Conservation (phyloP, 2,113 vertebrate genomes). For the Tichodroma muraria region DNA sequence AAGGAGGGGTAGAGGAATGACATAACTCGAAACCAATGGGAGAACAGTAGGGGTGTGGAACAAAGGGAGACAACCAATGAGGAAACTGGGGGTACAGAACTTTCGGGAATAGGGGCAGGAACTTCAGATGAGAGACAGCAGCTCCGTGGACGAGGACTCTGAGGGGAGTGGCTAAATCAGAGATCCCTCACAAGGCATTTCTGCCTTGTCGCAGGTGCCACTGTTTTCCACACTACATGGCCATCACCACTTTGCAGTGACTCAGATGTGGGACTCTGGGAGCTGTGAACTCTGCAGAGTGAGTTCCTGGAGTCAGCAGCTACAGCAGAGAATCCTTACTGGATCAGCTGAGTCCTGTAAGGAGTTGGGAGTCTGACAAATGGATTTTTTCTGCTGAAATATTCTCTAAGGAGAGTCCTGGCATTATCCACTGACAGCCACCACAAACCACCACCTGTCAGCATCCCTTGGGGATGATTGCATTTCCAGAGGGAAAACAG, state of each 20-base stretch:
- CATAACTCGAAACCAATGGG: no score
- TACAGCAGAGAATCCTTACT: not conserved
- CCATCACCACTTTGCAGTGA: not conserved
- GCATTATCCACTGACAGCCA: not conserved
- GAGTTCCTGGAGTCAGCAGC: not conserved
- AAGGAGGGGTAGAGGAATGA: no score
- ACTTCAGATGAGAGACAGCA: no score
- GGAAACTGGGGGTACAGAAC: no score
- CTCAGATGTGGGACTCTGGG: not conserved
- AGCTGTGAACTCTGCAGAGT: not conserved
- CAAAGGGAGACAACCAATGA: no score
- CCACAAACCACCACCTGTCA: not conserved
- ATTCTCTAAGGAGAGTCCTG: not conserved
- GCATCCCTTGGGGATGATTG: not conserved
- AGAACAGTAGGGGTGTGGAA: no score
- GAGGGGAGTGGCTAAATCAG: no score
- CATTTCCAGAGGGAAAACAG: not conserved
- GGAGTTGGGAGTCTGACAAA: not conserved
- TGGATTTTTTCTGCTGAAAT: not conserved
- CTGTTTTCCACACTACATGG: no score
- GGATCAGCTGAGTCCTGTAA: not conserved
- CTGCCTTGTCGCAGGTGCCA: no score
- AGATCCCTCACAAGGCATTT: no score
- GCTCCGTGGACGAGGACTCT: no score
- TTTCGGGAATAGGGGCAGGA: no score